Evolutionary conservation across 2,113 vertebrate species (phyloP).

Genomic region (Pluvianellus socialis): DNA sequence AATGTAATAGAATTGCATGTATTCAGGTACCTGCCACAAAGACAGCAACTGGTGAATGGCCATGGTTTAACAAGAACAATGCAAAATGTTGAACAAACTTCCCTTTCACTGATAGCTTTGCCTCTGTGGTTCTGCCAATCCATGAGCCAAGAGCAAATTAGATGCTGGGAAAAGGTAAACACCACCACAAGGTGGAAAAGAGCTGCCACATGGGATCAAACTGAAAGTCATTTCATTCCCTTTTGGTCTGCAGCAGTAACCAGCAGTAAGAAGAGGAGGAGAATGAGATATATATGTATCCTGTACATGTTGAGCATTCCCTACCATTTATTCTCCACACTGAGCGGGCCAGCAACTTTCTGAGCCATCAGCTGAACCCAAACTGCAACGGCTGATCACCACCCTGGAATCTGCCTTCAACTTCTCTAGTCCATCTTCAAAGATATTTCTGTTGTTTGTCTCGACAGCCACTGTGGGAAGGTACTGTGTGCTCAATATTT

Average conservation of each 20-base stretch:
- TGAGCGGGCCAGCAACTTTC: neutral
- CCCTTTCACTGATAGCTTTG: neutral
- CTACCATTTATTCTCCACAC: neutral
- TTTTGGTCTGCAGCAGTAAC: neutral
- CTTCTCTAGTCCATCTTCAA: neutral
- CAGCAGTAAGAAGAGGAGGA: neutral
- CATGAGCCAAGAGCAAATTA: neutral
- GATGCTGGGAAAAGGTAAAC: neutral
- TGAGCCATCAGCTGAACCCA: neutral
- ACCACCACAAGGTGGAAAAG: neutral
- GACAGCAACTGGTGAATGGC: neutral
- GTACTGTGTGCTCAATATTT: neutral
- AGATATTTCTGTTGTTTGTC: neutral
- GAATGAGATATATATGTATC: neutral
- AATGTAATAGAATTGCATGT: neutral
- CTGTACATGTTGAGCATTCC: neutral
- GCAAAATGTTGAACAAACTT: neutral
- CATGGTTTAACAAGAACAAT: neutral
- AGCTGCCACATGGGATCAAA: neutral
- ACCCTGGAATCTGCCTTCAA: neutral
- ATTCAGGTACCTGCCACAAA: neutral
- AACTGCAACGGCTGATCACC: neutral
- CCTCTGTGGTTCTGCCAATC: neutral
- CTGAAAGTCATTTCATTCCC: neutral
- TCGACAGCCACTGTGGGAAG: neutral